phyloP scores from a whole-genome alignment of 37 sponge, comb jelly and placozoan species.

The Aphrocallistes beatrix region DNA sequence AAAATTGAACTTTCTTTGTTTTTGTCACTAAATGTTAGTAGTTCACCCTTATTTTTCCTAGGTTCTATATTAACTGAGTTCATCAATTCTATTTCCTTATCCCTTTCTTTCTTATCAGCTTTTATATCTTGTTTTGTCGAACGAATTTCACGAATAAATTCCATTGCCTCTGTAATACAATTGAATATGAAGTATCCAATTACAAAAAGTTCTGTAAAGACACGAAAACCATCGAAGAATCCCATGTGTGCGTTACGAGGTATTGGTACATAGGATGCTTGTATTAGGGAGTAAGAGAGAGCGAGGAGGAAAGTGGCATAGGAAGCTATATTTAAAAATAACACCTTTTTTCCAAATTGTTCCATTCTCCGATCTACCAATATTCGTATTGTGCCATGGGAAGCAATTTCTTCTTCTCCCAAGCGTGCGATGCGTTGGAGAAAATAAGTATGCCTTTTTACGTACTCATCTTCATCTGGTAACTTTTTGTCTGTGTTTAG shows the following conservation, averaged over 20 bases:
- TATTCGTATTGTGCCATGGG: background rate
- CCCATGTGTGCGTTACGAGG: background rate
- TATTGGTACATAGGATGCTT: background rate
- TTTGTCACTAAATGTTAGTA: no score
- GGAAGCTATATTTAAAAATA: background rate
- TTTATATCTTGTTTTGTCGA: background rate
- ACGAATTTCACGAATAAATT: background rate
- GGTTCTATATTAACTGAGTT: background rate
- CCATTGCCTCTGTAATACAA: background rate
- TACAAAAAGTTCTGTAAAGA: background rate
- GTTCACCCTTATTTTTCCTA: background rate
- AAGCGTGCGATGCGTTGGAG: background rate
- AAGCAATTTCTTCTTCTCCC: background rate
- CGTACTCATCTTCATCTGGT: background rate
- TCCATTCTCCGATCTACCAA: background rate
- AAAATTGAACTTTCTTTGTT: background rate
- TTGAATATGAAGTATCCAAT: background rate
- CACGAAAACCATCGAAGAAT: background rate
- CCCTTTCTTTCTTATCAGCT: background rate
- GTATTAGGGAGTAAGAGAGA: background rate
- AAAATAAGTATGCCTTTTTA: background rate
- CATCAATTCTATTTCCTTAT: background rate
- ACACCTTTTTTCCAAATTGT: background rate
- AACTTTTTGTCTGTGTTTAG: background rate
- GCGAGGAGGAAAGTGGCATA: background rate